phyloP scores from a whole-genome alignment of 2,797 vertebrate genomes.

The Loris lydekkerianus region DNA sequence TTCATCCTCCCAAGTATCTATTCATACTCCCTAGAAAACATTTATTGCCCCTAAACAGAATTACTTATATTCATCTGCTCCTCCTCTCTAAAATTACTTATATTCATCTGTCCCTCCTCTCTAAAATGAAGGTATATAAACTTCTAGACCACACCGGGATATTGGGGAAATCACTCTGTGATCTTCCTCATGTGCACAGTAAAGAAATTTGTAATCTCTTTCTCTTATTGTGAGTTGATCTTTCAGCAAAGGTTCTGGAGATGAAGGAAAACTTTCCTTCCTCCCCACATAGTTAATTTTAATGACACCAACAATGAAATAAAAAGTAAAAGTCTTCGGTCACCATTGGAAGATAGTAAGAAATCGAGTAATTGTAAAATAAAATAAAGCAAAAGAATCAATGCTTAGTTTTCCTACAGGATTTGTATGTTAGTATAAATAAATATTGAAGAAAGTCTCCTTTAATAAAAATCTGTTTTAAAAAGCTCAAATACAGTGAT shows the following conservation, averaged over 20 bases:
- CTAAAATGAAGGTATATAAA: not conserved
- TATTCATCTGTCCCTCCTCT: not conserved
- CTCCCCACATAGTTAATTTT: not conserved
- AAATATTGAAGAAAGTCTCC: not conserved
- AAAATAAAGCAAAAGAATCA: not conserved
- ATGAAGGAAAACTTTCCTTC: no score
- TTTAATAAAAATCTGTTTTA: not conserved
- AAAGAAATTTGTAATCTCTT: no score
- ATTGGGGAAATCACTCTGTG: no score
- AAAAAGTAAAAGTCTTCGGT: not conserved
- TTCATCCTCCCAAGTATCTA: not conserved
- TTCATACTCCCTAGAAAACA: not conserved
- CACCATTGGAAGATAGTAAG: not conserved
- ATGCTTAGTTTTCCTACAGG: not conserved
- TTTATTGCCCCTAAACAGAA: not conserved
- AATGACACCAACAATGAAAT: not conserved
- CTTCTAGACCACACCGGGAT: no score
- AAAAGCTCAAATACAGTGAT: not conserved
- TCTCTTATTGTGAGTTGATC: no score
- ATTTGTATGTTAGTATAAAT: not conserved
- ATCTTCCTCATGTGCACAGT: no score
- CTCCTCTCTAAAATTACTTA: not conserved
- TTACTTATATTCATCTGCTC: not conserved
- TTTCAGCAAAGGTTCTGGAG: no score
- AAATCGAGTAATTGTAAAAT: not conserved